Evolutionary conservation across 30 jellyfish, hydroid and myxozoan species (phyloP).

Genomic region (Calvadosia cruxmelitensis): DNA sequence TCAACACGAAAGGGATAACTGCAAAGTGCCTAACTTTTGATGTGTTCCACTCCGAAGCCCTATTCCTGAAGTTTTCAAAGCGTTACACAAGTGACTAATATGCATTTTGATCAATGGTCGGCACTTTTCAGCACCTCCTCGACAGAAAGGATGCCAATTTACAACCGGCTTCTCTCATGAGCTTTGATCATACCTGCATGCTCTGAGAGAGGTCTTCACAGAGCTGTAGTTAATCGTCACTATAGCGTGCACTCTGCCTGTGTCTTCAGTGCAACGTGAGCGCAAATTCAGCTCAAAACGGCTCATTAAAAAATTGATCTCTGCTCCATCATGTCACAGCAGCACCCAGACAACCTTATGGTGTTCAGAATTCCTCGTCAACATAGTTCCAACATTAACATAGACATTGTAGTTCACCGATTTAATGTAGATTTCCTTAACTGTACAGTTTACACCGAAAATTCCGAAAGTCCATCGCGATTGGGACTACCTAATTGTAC

Average conservation of each 20-base stretch:
- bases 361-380: neutral
- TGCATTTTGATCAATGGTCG: neutral
- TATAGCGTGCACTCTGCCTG: slow-evolving; percentile 24
- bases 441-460: neutral
- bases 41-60: slow-evolving; percentile 5
- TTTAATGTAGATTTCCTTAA: neutral
- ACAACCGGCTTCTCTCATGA: slow-evolving; percentile 9
- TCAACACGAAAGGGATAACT: slow-evolving; percentile 19
- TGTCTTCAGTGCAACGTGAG: slow-evolving; percentile 27
- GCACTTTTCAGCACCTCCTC: slow-evolving; percentile 11
- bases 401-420: neutral
- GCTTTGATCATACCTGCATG: neutral
- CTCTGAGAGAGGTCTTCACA: neutral
- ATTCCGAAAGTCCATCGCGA: too few relatives aligned
- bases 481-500: too few relatives aligned
- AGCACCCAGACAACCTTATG: neutral
- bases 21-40: slow-evolving; percentile 18
- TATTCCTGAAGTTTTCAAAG: slow-evolving; percentile 7
- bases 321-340: neutral
- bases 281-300: slow-evolving; percentile 22
- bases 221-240: neutral
- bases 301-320: neutral
- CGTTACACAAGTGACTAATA: slow-evolving; percentile 1
- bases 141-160: slow-evolving; percentile 2
- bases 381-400: neutral